phyloP scores from a whole-genome alignment of 1,140 invertebrate genomes.

The Agrilus planipennis region DNA sequence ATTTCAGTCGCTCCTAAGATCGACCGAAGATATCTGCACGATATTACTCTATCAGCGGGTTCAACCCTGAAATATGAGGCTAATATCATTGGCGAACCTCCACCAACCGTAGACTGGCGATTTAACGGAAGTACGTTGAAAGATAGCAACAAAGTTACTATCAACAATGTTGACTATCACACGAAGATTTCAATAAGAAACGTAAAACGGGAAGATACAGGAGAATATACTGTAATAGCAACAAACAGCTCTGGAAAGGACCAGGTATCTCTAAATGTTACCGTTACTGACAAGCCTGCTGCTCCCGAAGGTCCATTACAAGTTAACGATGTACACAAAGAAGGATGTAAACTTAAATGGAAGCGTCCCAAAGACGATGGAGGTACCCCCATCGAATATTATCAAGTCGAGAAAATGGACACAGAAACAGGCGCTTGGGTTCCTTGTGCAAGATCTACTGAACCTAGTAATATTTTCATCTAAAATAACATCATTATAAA shows the following conservation, averaged over 20 bases:
- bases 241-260: slow-evolving; percentile 80
- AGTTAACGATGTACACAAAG: slow-evolving; percentile 81
- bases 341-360: slow-evolving; percentile 90
- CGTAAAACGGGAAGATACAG: slow-evolving; percentile 66
- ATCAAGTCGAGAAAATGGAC: slow-evolving; percentile 90
- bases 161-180: slow-evolving; percentile 78
- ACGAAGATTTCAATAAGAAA: slow-evolving; percentile 78
- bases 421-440: slow-evolving; percentile 90
- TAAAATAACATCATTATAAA: slow-evolving; percentile 1
- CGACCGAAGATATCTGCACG: slow-evolving; percentile 78
- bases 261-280: slow-evolving; percentile 76
- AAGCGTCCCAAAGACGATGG: slow-evolving; percentile 84
- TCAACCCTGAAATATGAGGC: slow-evolving; percentile 87
- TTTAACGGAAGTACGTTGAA: slow-evolving; percentile 47
- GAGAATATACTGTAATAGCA: slow-evolving; percentile 79
- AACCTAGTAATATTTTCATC: slow-evolving; percentile 48
- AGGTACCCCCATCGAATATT: slow-evolving; percentile 80
- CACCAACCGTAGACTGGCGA: slow-evolving; percentile 82
- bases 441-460: slow-evolving; percentile 70
- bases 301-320: slow-evolving; percentile 83
- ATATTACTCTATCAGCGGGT: slow-evolving; percentile 82
- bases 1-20: slow-evolving; percentile 83
- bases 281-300: slow-evolving; percentile 82
- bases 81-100: slow-evolving; percentile 81
- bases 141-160: slow-evolving; percentile 47